Percentiles rank a stretch among this genome's conserved stretches.
phyloP scores from a whole-genome alignment of 2,888 invertebrate genomes.

The Tetheella fluctuosa region DNA sequence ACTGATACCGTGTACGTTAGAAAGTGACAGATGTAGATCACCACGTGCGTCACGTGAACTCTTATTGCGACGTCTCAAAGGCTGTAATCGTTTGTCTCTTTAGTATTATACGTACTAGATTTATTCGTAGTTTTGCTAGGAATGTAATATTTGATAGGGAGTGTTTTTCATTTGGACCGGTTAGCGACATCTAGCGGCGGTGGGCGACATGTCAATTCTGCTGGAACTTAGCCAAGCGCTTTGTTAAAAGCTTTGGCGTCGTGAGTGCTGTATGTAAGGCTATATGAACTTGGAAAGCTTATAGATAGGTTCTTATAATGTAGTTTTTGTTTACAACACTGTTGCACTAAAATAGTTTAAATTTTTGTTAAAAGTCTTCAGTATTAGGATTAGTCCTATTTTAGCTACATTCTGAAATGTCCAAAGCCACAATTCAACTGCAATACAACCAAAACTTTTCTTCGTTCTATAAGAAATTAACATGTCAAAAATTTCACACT shows the following conservation, averaged over 20 bases:
- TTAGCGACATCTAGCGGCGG: conserved; percentile 62
- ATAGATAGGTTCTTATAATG: conserved; percentile 35
- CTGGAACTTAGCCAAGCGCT: conserved; percentile 70
- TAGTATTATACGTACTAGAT: conserved; percentile 51
- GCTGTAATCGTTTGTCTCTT: conserved; percentile 55
- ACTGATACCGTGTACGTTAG: conserved; percentile 62
- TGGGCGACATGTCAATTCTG: conserved; percentile 49
- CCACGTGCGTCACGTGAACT: conserved; percentile 30
- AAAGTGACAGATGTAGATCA: conserved; percentile 69
- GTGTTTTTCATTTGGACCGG: conserved; percentile 33
- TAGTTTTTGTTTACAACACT: conserved; percentile 26
- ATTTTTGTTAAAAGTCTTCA: neutral
- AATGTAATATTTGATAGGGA: conserved; percentile 47
- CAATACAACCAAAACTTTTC: neutral
- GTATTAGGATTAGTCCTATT: neutral
- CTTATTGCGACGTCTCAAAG: conserved; percentile 48
- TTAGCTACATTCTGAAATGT: neutral
- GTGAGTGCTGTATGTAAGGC: conserved; percentile 47
- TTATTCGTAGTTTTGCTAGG: conserved; percentile 48
- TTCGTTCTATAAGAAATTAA: conserved; percentile 32
- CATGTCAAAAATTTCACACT: conserved; percentile 43
- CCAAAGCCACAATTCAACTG: neutral
- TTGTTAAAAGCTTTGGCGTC: conserved; percentile 69
- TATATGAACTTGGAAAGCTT: conserved; percentile 29
- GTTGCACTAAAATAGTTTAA: neutral